Percentiles rank a stretch among this genome's conserved stretches.
Conservation (phyloP, 2,113 vertebrate species). For the Laterallus jamaicensis region DNA sequence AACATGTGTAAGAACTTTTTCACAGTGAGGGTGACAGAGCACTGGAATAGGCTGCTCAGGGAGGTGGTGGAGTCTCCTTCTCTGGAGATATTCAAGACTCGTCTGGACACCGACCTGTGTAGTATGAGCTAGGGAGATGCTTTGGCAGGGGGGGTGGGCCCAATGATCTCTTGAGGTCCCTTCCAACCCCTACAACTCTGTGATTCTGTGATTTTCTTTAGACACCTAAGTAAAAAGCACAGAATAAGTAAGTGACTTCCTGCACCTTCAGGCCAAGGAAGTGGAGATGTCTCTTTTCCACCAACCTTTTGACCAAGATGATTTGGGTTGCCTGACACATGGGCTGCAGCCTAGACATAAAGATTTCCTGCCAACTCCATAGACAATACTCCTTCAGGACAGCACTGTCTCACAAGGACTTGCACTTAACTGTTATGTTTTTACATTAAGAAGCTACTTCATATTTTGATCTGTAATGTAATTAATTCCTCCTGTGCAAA, state of each 20-base stretch:
- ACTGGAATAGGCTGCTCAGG: too few relatives aligned
- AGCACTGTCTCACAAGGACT: not conserved
- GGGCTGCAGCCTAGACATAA: not conserved
- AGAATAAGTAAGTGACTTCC: not conserved
- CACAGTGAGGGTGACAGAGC: too few relatives aligned
- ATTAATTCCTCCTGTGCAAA: not conserved
- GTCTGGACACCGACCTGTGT: too few relatives aligned
- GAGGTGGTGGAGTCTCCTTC: too few relatives aligned
- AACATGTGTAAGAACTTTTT: too few relatives aligned
- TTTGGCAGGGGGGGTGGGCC: too few relatives aligned
- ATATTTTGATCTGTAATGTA: not conserved
- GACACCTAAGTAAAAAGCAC: not conserved
- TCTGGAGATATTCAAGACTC: too few relatives aligned
- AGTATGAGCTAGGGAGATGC: too few relatives aligned
- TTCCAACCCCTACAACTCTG: too few relatives aligned
- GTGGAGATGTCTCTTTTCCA: not conserved
- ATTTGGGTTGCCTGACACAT: accelerated
- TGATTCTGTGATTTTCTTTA: not conserved
- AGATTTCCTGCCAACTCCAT: not conserved
- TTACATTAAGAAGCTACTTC: not conserved
- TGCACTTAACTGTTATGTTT: not conserved
- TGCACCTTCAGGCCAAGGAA: accelerated
- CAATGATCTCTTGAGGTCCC: too few relatives aligned
- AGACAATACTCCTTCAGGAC: not conserved
- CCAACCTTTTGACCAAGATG: not conserved